A percentile compares a stretch with the other conserved stretches of the same genome.
Evolutionary conservation across 2,797 vertebrate species (phyloP).

Genomic region (Enteromius treurensis): DNA sequence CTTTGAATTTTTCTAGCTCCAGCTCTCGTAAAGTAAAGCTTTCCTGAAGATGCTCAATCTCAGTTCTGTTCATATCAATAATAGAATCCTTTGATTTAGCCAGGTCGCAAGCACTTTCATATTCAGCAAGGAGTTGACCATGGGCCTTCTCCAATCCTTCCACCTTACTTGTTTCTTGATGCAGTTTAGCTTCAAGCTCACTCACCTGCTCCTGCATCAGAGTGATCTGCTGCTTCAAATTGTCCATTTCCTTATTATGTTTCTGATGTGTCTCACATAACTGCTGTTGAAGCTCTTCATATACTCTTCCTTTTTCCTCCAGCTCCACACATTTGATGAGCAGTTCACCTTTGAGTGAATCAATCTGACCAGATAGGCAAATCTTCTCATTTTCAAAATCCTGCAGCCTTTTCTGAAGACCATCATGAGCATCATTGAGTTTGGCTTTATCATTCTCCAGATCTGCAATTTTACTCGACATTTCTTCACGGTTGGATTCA

Average conservation of each 20-base stretch:
- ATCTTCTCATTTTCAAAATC: conserved; percentile 76
- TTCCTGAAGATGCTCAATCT: conserved; percentile 70
- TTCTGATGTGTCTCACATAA: conserved; percentile 77
- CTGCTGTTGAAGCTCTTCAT: conserved; percentile 73
- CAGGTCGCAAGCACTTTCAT: conserved; percentile 75
- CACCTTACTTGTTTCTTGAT: conserved; percentile 72
- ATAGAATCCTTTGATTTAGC: conserved; percentile 72
- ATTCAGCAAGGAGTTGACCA: conserved; percentile 73
- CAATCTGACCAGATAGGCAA: conserved; percentile 74
- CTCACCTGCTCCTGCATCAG: conserved; percentile 78
- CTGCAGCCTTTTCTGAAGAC: conserved; percentile 70
- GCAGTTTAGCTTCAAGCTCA: conserved; percentile 75
- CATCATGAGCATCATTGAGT: conserved; percentile 68
- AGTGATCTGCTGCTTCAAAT: conserved; percentile 75
- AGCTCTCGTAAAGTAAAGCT: conserved; percentile 64
- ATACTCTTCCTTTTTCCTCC: conserved; percentile 77
- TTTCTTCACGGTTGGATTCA: conserved; percentile 77
- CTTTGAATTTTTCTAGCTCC: conserved; percentile 66
- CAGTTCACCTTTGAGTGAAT: conserved; percentile 77
- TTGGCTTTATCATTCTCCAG: conserved; percentile 76
- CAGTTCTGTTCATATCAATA: conserved; percentile 64
- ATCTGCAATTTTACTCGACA: conserved; percentile 74
- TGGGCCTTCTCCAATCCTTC: conserved; percentile 74
- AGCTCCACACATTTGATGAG: conserved; percentile 79
- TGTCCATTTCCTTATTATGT: conserved; percentile 83